Evolutionary conservation across 2,888 invertebrate genomes (phyloP).

Genomic region (Lutraria lutraria): DNA sequence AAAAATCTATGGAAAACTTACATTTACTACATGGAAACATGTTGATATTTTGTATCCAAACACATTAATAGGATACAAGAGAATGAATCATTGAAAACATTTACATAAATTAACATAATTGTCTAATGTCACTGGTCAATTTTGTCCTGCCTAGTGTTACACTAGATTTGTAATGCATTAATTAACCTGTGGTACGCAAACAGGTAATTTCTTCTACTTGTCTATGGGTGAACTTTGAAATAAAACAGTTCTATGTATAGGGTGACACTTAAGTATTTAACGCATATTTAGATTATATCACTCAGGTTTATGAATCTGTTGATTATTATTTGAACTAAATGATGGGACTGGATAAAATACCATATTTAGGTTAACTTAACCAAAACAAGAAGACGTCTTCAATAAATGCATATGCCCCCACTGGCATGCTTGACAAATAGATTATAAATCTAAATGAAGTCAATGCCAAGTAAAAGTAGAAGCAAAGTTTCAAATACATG

Average conservation of each 20-base stretch:
- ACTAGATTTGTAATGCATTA: background rate
- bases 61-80: background rate
- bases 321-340: too few species aligned
- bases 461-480: too few species aligned
- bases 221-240: background rate
- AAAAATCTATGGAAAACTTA: slow-evolving; percentile 1
- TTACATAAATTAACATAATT: slow-evolving; percentile 23
- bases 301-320: too few species aligned
- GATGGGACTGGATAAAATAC: too few species aligned
- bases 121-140: slow-evolving; percentile 20
- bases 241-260: background rate
- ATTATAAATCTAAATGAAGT: too few species aligned
- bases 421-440: too few species aligned
- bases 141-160: background rate
- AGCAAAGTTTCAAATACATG: too few species aligned
- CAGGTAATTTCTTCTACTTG: background rate
- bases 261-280: background rate
- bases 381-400: too few species aligned
- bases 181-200: slow-evolving; percentile 4
- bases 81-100: slow-evolving; percentile 3
- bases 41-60: slow-evolving; percentile 18
- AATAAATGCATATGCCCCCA: too few species aligned
- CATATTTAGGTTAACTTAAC: too few species aligned
- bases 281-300: too few species aligned
- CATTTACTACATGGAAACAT: background rate